Percentiles rank a stretch among this genome's conserved stretches.
Evolutionary conservation across 2,113 vertebrate genomes (phyloP).

Genomic region (Odocoileus virginianus): DNA sequence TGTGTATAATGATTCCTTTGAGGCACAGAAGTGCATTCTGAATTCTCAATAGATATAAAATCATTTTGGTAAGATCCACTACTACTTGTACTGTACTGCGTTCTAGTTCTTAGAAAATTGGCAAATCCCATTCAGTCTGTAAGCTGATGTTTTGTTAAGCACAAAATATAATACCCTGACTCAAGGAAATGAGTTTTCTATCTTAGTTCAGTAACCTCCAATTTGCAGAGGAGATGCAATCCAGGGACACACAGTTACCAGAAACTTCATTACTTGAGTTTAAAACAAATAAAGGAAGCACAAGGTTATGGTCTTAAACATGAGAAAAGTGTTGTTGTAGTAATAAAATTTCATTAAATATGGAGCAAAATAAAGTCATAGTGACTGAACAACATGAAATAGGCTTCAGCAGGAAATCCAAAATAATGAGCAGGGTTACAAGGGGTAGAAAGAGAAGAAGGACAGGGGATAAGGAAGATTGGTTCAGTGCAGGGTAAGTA

Average conservation of each 20-base stretch:
- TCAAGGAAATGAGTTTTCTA: slow-evolving; percentile 9
- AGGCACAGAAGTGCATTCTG: background rate
- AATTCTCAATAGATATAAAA: slow-evolving; percentile 31
- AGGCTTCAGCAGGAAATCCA: background rate
- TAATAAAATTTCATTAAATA: background rate
- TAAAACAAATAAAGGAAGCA: background rate
- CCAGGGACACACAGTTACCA: background rate
- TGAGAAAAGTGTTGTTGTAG: background rate
- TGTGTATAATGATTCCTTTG: slow-evolving; percentile 13
- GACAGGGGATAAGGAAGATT: background rate
- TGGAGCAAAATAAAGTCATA: background rate
- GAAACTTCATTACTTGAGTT: background rate
- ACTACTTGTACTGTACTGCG: background rate
- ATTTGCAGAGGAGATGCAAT: background rate
- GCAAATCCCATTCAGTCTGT: background rate
- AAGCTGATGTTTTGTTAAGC: slow-evolving; percentile 33
- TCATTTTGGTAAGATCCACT: background rate
- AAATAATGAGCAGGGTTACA: background rate
- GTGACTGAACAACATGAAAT: background rate
- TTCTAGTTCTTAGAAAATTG: slow-evolving; percentile 11
- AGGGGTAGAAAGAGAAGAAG: background rate
- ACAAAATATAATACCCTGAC: background rate
- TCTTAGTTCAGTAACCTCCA: background rate
- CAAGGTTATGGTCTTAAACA: background rate
- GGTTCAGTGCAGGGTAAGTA: background rate